Base-by-base conservation (phyloP, 2,113 vertebrate species). In the Psammodynastes pulverulentus region DNA sequence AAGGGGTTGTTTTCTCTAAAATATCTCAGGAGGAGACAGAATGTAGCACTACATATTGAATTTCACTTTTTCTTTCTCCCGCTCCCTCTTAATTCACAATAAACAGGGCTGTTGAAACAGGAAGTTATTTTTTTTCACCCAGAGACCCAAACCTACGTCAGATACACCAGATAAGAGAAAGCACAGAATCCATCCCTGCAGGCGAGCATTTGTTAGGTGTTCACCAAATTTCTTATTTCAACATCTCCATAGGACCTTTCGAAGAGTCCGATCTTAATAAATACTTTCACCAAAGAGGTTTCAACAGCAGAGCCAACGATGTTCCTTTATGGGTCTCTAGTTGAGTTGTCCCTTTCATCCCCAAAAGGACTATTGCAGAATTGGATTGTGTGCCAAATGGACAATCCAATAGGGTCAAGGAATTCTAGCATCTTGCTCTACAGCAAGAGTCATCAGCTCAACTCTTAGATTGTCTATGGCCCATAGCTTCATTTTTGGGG, bases 61-160 rank as follows among this genome's bases (percentile, higher is more conserved):
- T 95, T 91, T 93, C 91, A 67, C 79, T 96, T 93, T 84, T 95
- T 52, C n/a, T 46, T 94, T 94, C 84, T 94, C 95, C 93, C 84
- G 89, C 53, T 85, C 85, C 39, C 72, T 48, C 8, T n/a, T 62
- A 91, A 84, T 9, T 93, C 39, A 19, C 51, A 92, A 95, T 92
- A 94, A 95, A 90, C 95, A 94, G 2, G 92, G 79, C 86, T 89
- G 39, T 90, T 3, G 72, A 54, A 58, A 89, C 90, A 95, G 94
- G 91, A 94, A 96, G 93, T 96, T 51, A 79, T 90, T 79, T 92
- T 88, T 88, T 91, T 86, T 67, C 23, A n/a, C 89, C 48, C 1
- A 92, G 45, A 86, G 89, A 91, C 62, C 17, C 67, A 94, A 93
- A 89, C 0, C 21, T 0, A 53, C n/a, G 62, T 92, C 89, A 24